These are phyloP conservation scores for Corythornis vintsioides DNA, from an alignment of 2,113 vertebrate genomes.

Conservation along the genomic window DNA sequence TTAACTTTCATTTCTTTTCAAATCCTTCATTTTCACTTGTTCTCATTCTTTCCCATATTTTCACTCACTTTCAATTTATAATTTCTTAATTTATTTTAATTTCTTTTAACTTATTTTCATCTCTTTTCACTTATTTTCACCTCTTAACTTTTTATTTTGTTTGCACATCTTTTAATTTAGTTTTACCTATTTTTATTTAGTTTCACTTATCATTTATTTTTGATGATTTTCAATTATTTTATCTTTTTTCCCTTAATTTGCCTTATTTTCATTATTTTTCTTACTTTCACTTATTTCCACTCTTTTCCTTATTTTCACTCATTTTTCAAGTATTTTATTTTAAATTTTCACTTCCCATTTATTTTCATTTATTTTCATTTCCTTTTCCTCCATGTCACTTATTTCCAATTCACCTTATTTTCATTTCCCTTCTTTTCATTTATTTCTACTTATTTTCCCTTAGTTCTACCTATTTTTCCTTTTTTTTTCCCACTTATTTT, in stretches of 20 bases:
- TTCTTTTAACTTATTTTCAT: no score
- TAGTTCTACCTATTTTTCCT: rapidly evolving
- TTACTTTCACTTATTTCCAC: neutral
- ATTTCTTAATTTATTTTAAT: no score
- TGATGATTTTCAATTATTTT: neutral
- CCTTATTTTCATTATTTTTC: no score
- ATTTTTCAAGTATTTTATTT: neutral
- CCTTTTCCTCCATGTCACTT: neutral
- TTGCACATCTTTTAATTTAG: no score
- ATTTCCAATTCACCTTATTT: rapidly evolving
- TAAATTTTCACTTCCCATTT: no score
- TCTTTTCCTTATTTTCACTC: neutral
- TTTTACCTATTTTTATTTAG: neutral
- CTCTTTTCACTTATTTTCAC: neutral
- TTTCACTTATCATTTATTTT: neutral
- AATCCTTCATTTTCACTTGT: neutral
- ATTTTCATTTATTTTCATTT: neutral
- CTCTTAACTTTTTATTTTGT: neutral
- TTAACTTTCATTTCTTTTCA: neutral
- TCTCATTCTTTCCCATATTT: neutral
- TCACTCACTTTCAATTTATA: neutral
- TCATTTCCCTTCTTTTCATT: no score
- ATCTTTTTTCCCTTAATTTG: no score
- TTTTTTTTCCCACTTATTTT: neutral
- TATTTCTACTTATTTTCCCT: rapidly evolving